Percentiles rank a stretch among this genome's conserved stretches.
These are phyloP conservation scores for Micromussa lordhowensis DNA, from an alignment of 92 coral and sea anemone species.

Conservation along the genomic window DNA sequence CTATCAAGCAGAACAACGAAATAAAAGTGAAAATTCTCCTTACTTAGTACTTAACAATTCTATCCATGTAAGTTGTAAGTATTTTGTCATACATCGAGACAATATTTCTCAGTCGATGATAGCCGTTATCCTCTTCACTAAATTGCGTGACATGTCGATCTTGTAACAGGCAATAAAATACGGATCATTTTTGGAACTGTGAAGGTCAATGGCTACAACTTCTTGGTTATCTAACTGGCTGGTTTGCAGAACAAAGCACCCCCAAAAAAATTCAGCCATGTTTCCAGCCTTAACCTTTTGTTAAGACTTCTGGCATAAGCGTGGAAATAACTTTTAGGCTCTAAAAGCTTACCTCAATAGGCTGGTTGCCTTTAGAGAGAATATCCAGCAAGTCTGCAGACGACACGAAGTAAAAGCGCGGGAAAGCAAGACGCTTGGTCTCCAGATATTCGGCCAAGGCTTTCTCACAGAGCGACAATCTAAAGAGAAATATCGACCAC, in stretches of 20 bases:
- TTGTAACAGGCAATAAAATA: too few species aligned
- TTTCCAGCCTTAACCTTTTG: neutral
- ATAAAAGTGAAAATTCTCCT: neutral
- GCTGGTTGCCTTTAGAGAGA: conserved; percentile 96
- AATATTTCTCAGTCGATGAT: too few species aligned
- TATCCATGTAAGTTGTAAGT: too few species aligned
- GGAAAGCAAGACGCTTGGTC: conserved; percentile 98
- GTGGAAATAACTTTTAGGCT: neutral
- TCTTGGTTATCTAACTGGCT: neutral
- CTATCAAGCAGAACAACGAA: conserved; percentile 43
- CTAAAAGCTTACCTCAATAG: conserved; percentile 73
- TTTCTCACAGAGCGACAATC: conserved; percentile 94
- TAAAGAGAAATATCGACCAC: conserved; percentile 11
- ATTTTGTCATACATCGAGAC: neutral
- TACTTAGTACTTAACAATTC: neutral
- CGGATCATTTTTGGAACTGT: neutral
- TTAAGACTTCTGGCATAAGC: neutral
- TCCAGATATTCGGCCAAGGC: conserved; percentile 99
- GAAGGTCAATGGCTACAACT: neutral
- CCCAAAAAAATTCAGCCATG: neutral
- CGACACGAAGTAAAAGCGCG: conserved; percentile 97
- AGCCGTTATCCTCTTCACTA: too few species aligned
- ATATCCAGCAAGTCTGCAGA: conserved; percentile 97
- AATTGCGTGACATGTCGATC: too few species aligned
- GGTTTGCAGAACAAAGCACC: neutral